Evolutionary conservation across 2,888 invertebrate species (phyloP).

Genomic region (Caenorhabditis plicata): DNA sequence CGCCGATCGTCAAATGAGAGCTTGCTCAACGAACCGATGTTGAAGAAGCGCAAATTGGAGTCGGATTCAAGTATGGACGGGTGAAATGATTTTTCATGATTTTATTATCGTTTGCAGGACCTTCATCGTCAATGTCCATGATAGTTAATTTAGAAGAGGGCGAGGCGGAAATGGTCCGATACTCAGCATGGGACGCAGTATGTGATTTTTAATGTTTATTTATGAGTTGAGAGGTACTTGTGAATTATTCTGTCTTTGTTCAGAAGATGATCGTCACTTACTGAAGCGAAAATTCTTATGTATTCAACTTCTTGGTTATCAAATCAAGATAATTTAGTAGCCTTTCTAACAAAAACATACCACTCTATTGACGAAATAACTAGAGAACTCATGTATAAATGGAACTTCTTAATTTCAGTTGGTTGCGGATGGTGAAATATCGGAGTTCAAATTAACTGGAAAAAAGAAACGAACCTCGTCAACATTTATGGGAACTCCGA

Average conservation of each 20-base stretch:
- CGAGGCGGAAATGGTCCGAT: background rate
- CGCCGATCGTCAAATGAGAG: too few relatives aligned
- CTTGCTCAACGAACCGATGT: too few relatives aligned
- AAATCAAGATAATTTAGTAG: background rate
- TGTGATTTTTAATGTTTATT: too few relatives aligned
- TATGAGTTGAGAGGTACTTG: too few relatives aligned
- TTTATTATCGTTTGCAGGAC: background rate
- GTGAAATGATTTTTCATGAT: background rate
- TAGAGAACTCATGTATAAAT: too few relatives aligned
- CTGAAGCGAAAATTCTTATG: background rate
- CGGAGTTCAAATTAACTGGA: too few relatives aligned
- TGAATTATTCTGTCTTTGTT: too few relatives aligned
- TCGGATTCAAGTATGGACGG: conserved; percentile 7
- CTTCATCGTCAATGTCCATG: too few relatives aligned
- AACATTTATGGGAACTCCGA: too few relatives aligned
- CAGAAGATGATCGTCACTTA: background rate
- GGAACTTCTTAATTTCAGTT: too few relatives aligned
- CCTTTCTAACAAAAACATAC: background rate
- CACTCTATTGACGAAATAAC: background rate
- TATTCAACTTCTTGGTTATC: background rate
- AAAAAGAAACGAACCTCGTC: too few relatives aligned
- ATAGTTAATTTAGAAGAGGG: background rate
- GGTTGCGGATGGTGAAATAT: too few relatives aligned
- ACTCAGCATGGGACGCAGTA: background rate
- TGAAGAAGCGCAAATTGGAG: conserved; percentile 10